A percentile compares a stretch with the other conserved stretches of the same genome.
Evolutionary conservation across 2,113 vertebrate species (phyloP).

Genomic region (Gracilinanus agilis): DNA sequence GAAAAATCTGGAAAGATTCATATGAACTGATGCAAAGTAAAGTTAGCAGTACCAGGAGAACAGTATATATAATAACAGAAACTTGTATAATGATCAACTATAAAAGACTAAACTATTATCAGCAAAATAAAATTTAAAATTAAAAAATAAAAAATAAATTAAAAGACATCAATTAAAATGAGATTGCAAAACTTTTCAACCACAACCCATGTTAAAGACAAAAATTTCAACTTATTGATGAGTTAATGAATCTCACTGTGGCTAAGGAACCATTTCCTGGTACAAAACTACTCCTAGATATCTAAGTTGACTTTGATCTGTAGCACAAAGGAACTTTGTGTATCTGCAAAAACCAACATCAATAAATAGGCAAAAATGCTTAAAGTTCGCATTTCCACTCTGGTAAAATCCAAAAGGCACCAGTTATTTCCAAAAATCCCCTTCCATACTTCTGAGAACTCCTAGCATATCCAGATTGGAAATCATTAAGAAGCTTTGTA

Average conservation of each 20-base stretch:
- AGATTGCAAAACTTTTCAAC: not conserved
- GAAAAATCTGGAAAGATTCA: too few relatives aligned
- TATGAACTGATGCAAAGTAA: too few relatives aligned
- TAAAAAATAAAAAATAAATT: too few relatives aligned
- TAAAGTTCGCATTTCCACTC: not conserved
- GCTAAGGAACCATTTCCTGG: not conserved
- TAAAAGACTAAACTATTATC: too few relatives aligned
- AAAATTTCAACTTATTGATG: not conserved
- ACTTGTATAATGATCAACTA: too few relatives aligned
- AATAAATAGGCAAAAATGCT: not conserved
- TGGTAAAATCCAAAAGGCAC: not conserved
- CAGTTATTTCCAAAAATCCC: not conserved
- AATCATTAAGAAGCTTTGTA: not conserved
- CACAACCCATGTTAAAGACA: not conserved
- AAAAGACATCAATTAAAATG: not conserved
- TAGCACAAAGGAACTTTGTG: not conserved
- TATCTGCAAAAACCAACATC: not conserved
- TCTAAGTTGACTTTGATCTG: not conserved
- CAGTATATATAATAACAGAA: too few relatives aligned
- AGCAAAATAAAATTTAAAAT: too few relatives aligned
- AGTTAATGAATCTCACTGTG: not conserved
- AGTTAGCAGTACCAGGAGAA: too few relatives aligned
- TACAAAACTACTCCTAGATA: not conserved
- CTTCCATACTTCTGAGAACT: not conserved
- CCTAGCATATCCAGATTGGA: not conserved